Base-by-base conservation (phyloP, 2,888 invertebrate species). In the Halocaridina rubra region DNA sequence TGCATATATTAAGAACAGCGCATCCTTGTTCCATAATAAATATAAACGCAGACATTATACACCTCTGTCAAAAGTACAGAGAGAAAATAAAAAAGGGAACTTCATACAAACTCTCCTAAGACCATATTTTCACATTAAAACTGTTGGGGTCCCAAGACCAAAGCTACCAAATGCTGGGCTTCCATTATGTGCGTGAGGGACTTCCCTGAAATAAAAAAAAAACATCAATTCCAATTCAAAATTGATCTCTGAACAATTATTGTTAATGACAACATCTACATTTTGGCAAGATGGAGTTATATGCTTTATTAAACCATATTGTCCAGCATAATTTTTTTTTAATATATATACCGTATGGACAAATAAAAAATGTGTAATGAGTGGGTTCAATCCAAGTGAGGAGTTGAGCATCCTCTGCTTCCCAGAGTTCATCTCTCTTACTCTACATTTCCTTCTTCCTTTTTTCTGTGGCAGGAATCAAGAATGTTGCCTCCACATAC, bases 161-260 rank as follows among this genome's bases (percentile, higher is more conserved):
- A 59, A n/a, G 87, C 87, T 64, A 87, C 81, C 61, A 87, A 76
- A 64, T 87, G 87, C 33, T 87, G 85, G 5, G 81, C 85, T 71
- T 87, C 87, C 87, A 87, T 85, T 59, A 87, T 87, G 80, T 82
- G 82, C 53, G 69, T 81, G 33, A 87, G 59, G 10, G 87, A 85
- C 33, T 79, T 85, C 16, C 87, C 87, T 87, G 85, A 0, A 71
- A 46, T 57, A n/a, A 61, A 46, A 5, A 79, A n/a, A 33, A 46
- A 13, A 67, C 13, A 24, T 79, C 24, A 79, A n/a, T 64, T 61
- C 0, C 32, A 61, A n/a, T 27, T n/a, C n/a, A n/a, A n/a, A 46
- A 46, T 64, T 22, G 22, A 13, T 57, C n/a, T 27, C 22, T n/a
- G 13, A 29, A 33, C 8, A 24, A 64, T 32, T 8, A 78, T 27